Evolutionary conservation across 2,113 vertebrate genomes (phyloP).

Genomic region (Dicrurus megarhynchus): DNA sequence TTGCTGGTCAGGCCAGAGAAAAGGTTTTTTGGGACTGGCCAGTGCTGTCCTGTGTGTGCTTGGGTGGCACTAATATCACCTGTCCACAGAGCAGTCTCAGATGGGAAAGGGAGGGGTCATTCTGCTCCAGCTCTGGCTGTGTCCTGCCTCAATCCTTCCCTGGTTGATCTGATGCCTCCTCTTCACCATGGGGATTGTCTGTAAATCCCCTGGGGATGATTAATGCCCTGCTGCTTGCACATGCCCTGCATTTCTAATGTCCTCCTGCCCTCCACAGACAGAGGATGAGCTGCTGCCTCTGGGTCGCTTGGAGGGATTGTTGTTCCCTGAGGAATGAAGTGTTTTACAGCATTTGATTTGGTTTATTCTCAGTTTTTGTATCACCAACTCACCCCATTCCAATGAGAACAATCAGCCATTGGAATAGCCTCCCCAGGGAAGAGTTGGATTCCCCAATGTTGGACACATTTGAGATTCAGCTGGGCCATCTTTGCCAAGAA

Average conservation of each 20-base stretch:
- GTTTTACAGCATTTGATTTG: not conserved
- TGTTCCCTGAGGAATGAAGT: not conserved
- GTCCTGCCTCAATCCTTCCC: not conserved
- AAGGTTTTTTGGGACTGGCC: not conserved
- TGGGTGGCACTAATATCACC: not conserved
- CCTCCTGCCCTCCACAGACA: not conserved
- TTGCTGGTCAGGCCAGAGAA: not conserved
- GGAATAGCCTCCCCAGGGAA: not conserved
- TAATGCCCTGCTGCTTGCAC: not conserved
- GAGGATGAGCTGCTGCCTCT: not conserved
- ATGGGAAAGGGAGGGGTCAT: not conserved
- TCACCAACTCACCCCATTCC: not conserved
- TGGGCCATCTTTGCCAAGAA: not conserved
- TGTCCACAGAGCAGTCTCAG: not conserved
- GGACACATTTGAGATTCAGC: not conserved
- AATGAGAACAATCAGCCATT: not conserved
- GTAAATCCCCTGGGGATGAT: not conserved
- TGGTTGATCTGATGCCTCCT: not conserved
- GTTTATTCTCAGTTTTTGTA: not conserved
- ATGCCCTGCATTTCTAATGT: not conserved
- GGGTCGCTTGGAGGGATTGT: not conserved
- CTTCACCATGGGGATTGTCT: not conserved
- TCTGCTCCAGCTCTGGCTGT: not conserved
- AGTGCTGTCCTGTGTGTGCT: accelerated
- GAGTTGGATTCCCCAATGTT: not conserved